Percentiles rank a stretch among this genome's conserved stretches.
Evolutionary conservation across 2,888 invertebrate species (phyloP).

Genomic region (Ennomos fuscantarius): DNA sequence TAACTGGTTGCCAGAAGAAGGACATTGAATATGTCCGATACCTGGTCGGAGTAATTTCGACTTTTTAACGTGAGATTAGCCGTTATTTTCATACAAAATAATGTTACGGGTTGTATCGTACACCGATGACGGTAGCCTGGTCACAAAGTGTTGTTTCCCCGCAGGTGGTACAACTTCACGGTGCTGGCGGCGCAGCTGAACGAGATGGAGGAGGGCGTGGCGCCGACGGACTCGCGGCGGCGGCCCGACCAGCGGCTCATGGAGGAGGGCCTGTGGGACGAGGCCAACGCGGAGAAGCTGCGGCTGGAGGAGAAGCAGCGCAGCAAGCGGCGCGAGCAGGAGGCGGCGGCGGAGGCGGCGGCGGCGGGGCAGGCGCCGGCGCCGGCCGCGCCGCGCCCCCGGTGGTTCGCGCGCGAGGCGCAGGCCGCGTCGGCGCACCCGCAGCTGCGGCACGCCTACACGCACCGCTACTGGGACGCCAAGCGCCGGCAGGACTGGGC

Average conservation of each 20-base stretch:
- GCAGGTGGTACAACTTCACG: slow-evolving; percentile 94
- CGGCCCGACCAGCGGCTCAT: slow-evolving; percentile 99
- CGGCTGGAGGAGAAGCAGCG: slow-evolving; percentile 98
- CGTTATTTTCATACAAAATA: too few relatives aligned
- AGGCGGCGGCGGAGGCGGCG: slow-evolving; percentile 90
- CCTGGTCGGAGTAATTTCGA: too few relatives aligned
- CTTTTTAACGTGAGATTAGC: too few relatives aligned
- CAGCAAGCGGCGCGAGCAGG: slow-evolving; percentile 89
- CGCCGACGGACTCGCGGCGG: slow-evolving; percentile 96
- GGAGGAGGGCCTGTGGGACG: slow-evolving; percentile 97
- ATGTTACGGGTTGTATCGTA: too few relatives aligned
- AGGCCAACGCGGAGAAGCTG: slow-evolving; percentile 93
- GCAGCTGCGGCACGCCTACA: slow-evolving; percentile 89
- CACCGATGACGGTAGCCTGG: too few relatives aligned
- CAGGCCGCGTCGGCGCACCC: slow-evolving; percentile 87
- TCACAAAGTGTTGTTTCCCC: neutral
- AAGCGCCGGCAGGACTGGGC: slow-evolving; percentile 96
- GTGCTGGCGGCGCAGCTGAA: slow-evolving; percentile 98
- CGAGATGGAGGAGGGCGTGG: slow-evolving; percentile 95
- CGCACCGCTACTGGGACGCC: slow-evolving; percentile 96
- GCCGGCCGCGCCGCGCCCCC: slow-evolving; percentile 89
- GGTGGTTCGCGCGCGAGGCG: slow-evolving; percentile 96
- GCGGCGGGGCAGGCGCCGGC: slow-evolving; percentile 87
- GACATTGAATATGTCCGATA: too few relatives aligned
- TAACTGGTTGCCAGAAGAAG: too few relatives aligned